Base-by-base conservation (phyloP, 1,140 invertebrate species). In the Cotesia chilonis region DNA sequence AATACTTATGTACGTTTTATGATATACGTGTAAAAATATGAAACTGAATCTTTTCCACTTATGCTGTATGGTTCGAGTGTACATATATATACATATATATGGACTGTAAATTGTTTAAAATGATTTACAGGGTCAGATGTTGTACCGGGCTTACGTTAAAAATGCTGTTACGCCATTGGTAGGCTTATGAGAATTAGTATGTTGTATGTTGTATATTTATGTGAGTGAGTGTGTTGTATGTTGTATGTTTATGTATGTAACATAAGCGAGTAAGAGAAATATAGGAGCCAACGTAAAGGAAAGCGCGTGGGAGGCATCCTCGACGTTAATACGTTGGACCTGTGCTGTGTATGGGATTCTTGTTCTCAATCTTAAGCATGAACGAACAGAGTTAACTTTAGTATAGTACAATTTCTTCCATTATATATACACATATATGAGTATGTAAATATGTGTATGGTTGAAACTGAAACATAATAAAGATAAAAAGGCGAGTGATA, bases 261-360 rank as follows among this genome's bases (percentile, higher is more conserved):
- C 6, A 10, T 47, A 47, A 47, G 41, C 2, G 41, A 47, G 41
- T 47, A 47, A 47, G 41, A 47, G 51, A 68, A 28, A 68, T 51
- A 68, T 51, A 28, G 28, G 64, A 66, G 64, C 47, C 64, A 66
- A 68, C 66, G 66, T 28, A 17, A 37, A 68, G 66, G 47, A 68
- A 68, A 68, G 52, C 28, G 66, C 51, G 66, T 68, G 66, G 66
- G 66, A 68, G 66, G 51, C 66, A 28, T 51, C 51, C 41, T 6
- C n/a, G 36, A 55, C 66, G 66, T 68, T 68, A 51, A 68, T 68
- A 68, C 66, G 41, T 68, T 55, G 41, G 66, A 68, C 66, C 51
- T 68, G 66, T 68, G 41, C 10, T 9, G 7, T 47, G 41, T 47
- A 68, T 68, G 66, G 66, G 41, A 68, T 68, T 55, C 41, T 68